These are phyloP conservation scores for Protophormia terraenovae DNA, from an alignment of 2,888 invertebrate genomes.

Conservation along the genomic window DNA sequence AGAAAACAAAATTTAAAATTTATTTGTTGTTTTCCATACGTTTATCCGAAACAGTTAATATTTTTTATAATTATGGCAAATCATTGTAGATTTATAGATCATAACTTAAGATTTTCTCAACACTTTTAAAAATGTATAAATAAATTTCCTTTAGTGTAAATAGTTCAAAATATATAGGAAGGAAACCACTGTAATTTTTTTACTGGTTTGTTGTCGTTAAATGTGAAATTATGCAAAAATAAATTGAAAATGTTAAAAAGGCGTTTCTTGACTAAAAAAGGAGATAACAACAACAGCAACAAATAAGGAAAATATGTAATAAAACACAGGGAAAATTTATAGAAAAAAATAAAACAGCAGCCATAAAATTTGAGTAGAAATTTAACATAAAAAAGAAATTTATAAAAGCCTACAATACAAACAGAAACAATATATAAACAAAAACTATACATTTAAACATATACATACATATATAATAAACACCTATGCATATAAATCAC, in stretches of 20 bases:
- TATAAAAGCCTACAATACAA: constrained; percentile 27
- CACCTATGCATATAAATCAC: not conserved
- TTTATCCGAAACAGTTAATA: too few species aligned
- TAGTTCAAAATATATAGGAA: not conserved
- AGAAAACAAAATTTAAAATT: too few species aligned
- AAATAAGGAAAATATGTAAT: not conserved
- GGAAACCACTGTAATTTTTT: not conserved
- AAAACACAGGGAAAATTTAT: not conserved
- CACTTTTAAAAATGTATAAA: too few species aligned
- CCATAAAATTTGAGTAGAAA: constrained; percentile 32
- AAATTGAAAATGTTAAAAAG: constrained; percentile 11
- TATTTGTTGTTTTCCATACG: too few species aligned
- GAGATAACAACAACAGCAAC: not conserved
- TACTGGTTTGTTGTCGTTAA: not conserved
- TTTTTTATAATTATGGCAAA: too few species aligned
- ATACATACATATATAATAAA: not conserved
- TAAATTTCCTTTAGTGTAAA: not conserved
- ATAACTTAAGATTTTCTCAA: too few species aligned
- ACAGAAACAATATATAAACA: not conserved
- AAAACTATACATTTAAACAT: not conserved
- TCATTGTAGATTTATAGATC: too few species aligned
- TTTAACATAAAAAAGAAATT: constrained; percentile 46
- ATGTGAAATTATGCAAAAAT: constrained; percentile 42
- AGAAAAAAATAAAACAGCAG: not conserved
- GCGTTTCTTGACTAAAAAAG: constrained; percentile 20